Evolutionary conservation across 2,113 vertebrate genomes (phyloP), one percentile per base, ranked within the genome.

Genomic region (Zosterops borbonicus): DNA sequence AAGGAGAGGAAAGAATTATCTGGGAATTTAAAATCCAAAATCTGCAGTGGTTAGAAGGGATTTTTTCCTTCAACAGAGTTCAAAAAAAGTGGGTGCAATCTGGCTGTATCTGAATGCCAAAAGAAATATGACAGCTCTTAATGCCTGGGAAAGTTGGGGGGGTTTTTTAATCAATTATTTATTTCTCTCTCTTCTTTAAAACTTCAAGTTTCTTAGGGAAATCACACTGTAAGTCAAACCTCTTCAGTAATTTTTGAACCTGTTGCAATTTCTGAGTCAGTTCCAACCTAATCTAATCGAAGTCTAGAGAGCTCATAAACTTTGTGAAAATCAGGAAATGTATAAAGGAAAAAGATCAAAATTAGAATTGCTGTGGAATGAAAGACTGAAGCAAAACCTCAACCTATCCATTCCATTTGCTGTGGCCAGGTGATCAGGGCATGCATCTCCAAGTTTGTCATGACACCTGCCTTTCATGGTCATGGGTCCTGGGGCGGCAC

Each of bases 61-160:
- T 63, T 76, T 96, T 81, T 95, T 85, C 29, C 56, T 83, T 47
- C 28, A 93, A 70, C 52, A 86, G 62, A 71, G 58, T 80, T 46
- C 2, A 19, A 79, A 75, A 87, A 62, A 58, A 76, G 23, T 17
- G n/a, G 24, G 17, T 44, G 35, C 84, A 95, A 93, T 95, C 87
- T 95, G 95, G 50, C 71, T 83, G 59, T 39, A 83, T 92, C 75
- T 85, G 67, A 96, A 87, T 93, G 94, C 87, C 91, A 95, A 90
- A 91, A 91, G 62, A 95, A 95, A 87, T 50, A 71, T 62, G 87
- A 94, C 58, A 92, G 70, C 41, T 82, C 59, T 76, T 76, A 86
- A 88, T 77, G 83, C 35, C 68, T 77, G 71, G 28, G 21, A 93
- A 90, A 90, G 6, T 62, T 16, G 39, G 11, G 39, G 39, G 39